These are phyloP conservation scores for Romanogobio albipinnatus DNA, from an alignment of 2,113 vertebrate genomes.

Conservation along the genomic window DNA sequence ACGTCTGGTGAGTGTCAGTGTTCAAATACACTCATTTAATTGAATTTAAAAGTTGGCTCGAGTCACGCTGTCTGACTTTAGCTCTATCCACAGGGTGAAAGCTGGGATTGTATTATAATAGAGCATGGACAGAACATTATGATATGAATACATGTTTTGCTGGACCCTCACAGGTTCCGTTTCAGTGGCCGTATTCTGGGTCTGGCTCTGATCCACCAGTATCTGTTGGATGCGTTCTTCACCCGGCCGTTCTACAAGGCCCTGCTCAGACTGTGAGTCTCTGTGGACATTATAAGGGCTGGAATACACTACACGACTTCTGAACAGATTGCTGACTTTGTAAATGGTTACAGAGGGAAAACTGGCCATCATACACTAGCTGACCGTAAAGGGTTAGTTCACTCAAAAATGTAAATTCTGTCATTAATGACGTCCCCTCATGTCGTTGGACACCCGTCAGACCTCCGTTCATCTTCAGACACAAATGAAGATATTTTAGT, in stretches of 20 bases:
- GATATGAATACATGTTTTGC: slow-evolving; percentile 2
- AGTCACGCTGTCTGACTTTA: neutral
- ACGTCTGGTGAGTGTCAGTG: slow-evolving; percentile 10
- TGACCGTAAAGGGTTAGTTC: too few relatives aligned
- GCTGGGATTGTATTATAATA: neutral
- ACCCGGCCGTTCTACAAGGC: slow-evolving; percentile 98
- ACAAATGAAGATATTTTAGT: too few relatives aligned
- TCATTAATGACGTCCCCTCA: too few relatives aligned
- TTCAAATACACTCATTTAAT: neutral
- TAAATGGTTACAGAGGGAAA: neutral
- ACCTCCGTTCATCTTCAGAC: too few relatives aligned
- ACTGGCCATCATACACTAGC: too few relatives aligned
- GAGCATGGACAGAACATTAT: neutral
- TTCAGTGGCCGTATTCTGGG: slow-evolving; percentile 98
- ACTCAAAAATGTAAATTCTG: too few relatives aligned
- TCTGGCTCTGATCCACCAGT: slow-evolving; percentile 96
- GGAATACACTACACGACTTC: neutral
- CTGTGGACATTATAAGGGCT: neutral
- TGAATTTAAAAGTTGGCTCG: neutral
- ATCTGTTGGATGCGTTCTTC: slow-evolving; percentile 97
- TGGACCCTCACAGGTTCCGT: slow-evolving; percentile 84
- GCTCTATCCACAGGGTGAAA: neutral
- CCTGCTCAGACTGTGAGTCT: slow-evolving; percentile 91
- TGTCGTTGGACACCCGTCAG: too few relatives aligned
- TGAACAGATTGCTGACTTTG: neutral